Evolutionary conservation across 2,888 invertebrate species (phyloP).

Genomic region (Thalpophila matura): DNA sequence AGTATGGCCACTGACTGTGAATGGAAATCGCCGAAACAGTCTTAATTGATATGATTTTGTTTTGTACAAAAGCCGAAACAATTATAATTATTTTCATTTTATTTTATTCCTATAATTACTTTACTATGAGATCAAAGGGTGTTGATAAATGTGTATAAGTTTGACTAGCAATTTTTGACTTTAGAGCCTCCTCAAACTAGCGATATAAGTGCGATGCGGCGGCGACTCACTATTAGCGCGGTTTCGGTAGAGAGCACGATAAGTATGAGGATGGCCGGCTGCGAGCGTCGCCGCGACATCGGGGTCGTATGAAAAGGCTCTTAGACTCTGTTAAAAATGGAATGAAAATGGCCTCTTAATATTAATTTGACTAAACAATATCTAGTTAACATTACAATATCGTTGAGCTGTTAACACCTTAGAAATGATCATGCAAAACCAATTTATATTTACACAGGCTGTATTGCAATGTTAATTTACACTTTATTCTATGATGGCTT

Average conservation of each 20-base stretch:
- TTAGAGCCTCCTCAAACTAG: slow-evolving; percentile 29
- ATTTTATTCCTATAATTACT: slow-evolving; percentile 67
- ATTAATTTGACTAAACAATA: slow-evolving; percentile 78
- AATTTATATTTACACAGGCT: slow-evolving; percentile 82
- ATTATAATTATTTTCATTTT: slow-evolving; percentile 65
- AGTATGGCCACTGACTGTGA: slow-evolving; percentile 77
- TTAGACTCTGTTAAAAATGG: slow-evolving; percentile 53
- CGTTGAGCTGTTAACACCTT: slow-evolving; percentile 88
- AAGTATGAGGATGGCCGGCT: not conserved
- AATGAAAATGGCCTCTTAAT: slow-evolving; percentile 75
- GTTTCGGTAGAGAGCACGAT: not conserved
- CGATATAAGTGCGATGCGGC: slow-evolving; percentile 6
- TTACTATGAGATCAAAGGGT: slow-evolving; percentile 70
- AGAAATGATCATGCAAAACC: slow-evolving; percentile 83
- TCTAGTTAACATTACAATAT: slow-evolving; percentile 81
- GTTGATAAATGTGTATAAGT: slow-evolving; percentile 56
- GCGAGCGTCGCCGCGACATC: slow-evolving; percentile 11
- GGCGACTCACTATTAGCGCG: not conserved
- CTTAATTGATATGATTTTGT: slow-evolving; percentile 78
- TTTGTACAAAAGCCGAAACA: slow-evolving; percentile 76
- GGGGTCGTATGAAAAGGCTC: slow-evolving; percentile 37
- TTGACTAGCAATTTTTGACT: slow-evolving; percentile 60
- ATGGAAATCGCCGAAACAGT: slow-evolving; percentile 74
- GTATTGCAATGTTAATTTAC: slow-evolving; percentile 66
- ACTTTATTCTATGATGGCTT: slow-evolving; percentile 68